Conservation (phyloP, 2,113 vertebrate genomes). For the Hyperopisus bebe region DNA sequence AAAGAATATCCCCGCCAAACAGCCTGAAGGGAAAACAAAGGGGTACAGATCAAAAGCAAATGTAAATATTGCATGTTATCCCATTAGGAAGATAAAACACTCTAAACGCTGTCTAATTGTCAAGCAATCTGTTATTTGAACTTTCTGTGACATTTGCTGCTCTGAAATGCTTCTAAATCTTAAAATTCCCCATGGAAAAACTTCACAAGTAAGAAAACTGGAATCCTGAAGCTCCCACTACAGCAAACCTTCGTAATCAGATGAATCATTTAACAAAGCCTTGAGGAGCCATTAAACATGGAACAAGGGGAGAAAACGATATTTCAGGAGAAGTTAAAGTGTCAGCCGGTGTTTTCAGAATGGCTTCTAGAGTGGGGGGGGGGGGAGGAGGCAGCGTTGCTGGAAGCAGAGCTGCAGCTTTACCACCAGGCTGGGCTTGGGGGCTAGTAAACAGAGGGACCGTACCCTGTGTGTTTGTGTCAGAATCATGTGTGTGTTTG, state of each 20-base stretch:
- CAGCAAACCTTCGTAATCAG: conserved; percentile 77
- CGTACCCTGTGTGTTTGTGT: neutral
- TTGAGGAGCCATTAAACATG: conserved; percentile 74
- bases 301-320: conserved; percentile 33
- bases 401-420: neutral
- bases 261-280: conserved; percentile 86
- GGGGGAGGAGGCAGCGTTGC: neutral
- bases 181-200: conserved; percentile 72
- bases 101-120: conserved; percentile 78
- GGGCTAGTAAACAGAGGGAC: neutral
- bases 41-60: conserved; percentile 74
- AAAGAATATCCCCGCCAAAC: conserved; percentile 81
- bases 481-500: neutral
- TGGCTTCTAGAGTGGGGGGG: neutral
- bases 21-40: conserved; percentile 73
- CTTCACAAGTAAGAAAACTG: conserved; percentile 68
- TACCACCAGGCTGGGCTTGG: neutral
- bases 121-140: conserved; percentile 89
- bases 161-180: conserved; percentile 76
- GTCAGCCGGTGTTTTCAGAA: conserved; percentile 42
- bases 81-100: conserved; percentile 94
- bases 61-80: conserved; percentile 82
- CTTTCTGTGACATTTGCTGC: conserved; percentile 87
- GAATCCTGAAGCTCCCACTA: conserved; percentile 78
- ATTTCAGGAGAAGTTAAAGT: conserved; percentile 31